Evolutionary conservation across 2,888 invertebrate species (phyloP).

Genomic region (Lepidocyrtoides sp.): DNA sequence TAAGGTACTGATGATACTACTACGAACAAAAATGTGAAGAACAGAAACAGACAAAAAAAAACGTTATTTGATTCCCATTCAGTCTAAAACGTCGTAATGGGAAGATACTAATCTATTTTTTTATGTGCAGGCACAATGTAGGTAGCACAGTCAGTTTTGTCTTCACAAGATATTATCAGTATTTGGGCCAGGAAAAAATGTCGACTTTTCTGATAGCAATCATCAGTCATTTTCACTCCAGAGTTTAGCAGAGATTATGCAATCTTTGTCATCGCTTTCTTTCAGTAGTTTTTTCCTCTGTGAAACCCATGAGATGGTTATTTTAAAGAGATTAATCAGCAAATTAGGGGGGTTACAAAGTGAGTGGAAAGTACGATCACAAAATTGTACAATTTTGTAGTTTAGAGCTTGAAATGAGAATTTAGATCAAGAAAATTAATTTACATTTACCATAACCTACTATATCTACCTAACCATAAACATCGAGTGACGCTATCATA

Average conservation of each 20-base stretch:
- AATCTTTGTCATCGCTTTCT: conserved; percentile 8
- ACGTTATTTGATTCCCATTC: conserved; percentile 34
- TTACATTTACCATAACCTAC: too few species aligned
- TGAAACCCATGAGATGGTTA: conserved; percentile 4
- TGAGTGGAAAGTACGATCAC: too few species aligned
- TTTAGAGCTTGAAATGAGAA: too few species aligned
- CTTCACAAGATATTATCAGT: conserved; percentile 25
- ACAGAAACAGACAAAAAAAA: neutral
- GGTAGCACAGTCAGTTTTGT: neutral
- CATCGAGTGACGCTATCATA: too few species aligned
- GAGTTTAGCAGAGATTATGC: neutral
- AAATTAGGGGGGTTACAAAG: too few species aligned
- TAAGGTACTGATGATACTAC: neutral
- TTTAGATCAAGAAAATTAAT: too few species aligned
- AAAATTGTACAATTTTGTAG: too few species aligned
- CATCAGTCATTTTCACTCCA: conserved; percentile 64
- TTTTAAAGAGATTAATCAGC: too few species aligned
- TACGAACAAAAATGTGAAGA: neutral
- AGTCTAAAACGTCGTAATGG: too few species aligned
- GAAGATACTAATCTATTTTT: too few species aligned
- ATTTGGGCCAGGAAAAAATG: conserved; percentile 59
- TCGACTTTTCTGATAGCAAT: conserved; percentile 53
- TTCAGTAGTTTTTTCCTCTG: conserved; percentile 1
- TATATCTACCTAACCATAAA: too few species aligned
- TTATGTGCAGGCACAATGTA: too few species aligned